Evolutionary conservation across 2,113 vertebrate species (phyloP).

Genomic region (Tachysurus vachellii): DNA sequence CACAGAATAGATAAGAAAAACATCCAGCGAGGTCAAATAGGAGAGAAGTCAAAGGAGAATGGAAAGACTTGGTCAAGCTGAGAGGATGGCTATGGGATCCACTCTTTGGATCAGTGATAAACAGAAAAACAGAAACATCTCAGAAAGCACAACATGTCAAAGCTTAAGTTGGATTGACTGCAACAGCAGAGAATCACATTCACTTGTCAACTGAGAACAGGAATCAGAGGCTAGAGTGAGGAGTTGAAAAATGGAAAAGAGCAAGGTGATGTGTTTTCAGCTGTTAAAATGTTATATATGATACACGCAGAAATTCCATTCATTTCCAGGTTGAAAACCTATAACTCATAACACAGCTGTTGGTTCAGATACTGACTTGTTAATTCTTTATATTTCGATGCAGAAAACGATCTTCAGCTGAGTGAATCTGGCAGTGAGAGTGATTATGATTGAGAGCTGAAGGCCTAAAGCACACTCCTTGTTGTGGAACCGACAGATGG

Average conservation of each 20-base stretch:
- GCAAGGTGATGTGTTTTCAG: not conserved
- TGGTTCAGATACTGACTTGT: not conserved
- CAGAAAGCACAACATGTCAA: not conserved
- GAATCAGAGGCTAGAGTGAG: not conserved
- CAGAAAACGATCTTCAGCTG: constrained; percentile 95
- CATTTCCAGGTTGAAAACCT: not conserved
- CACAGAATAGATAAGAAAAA: not conserved
- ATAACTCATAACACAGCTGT: no score
- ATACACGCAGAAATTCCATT: not conserved
- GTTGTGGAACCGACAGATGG: constrained; percentile 24
- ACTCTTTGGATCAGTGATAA: not conserved
- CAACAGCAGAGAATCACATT: not conserved
- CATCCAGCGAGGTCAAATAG: not conserved
- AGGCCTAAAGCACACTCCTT: not conserved
- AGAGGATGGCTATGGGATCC: not conserved
- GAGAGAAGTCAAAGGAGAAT: not conserved
- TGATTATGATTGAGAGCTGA: constrained; percentile 80
- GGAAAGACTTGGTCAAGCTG: not conserved
- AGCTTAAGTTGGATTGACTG: not conserved
- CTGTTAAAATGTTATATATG: not conserved
- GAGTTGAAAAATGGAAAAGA: no score
- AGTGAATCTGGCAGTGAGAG: constrained; percentile 97
- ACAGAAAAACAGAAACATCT: not conserved
- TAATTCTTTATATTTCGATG: constrained; percentile 50
- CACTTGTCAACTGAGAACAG: not conserved